phyloP scores from a whole-genome alignment of 2,797 vertebrate genomes.

The Labroides dimidiatus region DNA sequence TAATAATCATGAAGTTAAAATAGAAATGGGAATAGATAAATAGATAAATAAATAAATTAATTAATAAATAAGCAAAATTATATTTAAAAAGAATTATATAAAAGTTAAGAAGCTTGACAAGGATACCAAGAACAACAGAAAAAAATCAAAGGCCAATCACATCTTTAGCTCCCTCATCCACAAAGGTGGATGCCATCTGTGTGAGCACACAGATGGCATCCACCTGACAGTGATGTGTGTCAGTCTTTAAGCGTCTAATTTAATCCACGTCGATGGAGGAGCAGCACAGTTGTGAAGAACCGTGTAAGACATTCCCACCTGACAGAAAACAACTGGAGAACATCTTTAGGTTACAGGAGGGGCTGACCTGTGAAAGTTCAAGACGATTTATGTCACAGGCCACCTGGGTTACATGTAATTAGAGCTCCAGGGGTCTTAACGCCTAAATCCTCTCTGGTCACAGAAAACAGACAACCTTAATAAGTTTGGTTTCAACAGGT shows the following conservation, averaged over 20 bases:
- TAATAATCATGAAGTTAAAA: no score
- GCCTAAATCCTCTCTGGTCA: constrained; percentile 2
- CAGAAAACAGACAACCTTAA: not conserved
- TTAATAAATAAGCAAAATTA: no score
- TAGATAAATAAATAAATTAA: no score
- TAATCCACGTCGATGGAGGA: not conserved
- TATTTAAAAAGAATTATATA: no score
- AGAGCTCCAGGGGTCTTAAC: constrained; percentile 11
- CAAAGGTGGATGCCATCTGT: not conserved
- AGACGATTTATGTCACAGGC: not conserved
- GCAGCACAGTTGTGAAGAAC: not conserved
- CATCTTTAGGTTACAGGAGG: not conserved
- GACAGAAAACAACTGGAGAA: not conserved
- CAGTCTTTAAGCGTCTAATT: not conserved
- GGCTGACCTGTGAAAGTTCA: not conserved
- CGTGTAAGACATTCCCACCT: no score
- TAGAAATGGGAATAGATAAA: no score
- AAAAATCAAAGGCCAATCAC: not conserved
- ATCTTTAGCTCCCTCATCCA: not conserved
- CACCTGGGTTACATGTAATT: not conserved
- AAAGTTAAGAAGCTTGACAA: no score
- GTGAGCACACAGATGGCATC: no score
- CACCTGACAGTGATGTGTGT: not conserved
- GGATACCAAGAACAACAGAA: no score
- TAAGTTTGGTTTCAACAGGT: constrained; percentile 19